Base-by-base conservation (phyloP, 2,888 invertebrate genomes). In the Anoncus sp. region DNA sequence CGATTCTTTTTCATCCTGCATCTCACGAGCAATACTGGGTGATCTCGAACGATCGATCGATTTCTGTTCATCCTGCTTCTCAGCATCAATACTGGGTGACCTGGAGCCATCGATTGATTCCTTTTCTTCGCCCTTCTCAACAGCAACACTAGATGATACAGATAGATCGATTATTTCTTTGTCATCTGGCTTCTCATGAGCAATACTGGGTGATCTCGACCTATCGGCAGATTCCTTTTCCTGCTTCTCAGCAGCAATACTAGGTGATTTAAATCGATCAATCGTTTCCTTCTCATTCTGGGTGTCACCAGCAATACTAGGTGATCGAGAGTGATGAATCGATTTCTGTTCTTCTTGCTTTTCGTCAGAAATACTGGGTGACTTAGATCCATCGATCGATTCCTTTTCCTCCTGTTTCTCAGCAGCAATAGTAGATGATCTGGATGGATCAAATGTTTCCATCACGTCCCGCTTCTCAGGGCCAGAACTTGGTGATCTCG, bases 341-440 rank as follows among this genome's bases (percentile, higher is more conserved):
- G 53, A 47, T 57, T 55, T 66, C 55, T 67, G 74, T 27, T 74
- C 80, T 14, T 73, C 66, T 9, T 16, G 69, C 65, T 59, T 71
- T 3, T 57, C 40, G 18, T 10, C 40, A 9, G 9, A 55, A 20
- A 57, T 27, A 31, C 59, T 66, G 7, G 57, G 14, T 38, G 55
- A 60, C 35, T 62, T 62, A 10, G 38, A 69, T 38, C 38, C 14
- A 10, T 40, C 53, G 7, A 16, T 45, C 14, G 16, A 20, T 20
- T 38, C 49, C 43, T 35, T 16, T 45, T 20, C 45, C 2, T 27
- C 16, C 1, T 67, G 5, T 55, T 78, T 70, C 14, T 80, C 82
- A 62, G 74, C 27, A 47, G 57, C 63, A 66, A 81, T 51, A 12
- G 65, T 75, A 1, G 24, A 22, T 18, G 74, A 74, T 20, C 14